phyloP scores from a whole-genome alignment of 2,797 vertebrate species.

The Valencia hispanica region DNA sequence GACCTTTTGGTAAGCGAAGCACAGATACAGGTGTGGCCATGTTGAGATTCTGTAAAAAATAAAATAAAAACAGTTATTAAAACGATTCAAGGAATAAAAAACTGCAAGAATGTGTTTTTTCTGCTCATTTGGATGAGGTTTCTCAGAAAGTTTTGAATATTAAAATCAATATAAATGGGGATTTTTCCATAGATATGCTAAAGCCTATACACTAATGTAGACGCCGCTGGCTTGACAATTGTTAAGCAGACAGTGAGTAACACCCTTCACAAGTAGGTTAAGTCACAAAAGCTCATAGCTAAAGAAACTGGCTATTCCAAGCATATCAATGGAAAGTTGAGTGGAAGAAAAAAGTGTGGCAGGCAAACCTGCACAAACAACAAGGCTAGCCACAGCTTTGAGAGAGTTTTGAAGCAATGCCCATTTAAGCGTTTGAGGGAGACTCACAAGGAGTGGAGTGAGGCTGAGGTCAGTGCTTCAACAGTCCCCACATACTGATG shows the following conservation, averaged over 20 bases:
- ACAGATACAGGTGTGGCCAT: constrained; percentile 79
- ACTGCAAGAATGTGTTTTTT: neutral
- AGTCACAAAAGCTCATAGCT: too few species aligned
- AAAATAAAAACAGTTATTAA: neutral
- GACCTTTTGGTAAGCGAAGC: constrained; percentile 85
- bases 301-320: neutral
- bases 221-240: too few species aligned
- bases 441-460: neutral
- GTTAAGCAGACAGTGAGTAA: too few species aligned
- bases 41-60: constrained; percentile 11
- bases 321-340: neutral
- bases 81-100: neutral
- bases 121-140: neutral
- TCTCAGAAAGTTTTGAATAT: too few species aligned
- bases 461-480: neutral
- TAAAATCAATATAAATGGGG: too few species aligned
- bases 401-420: neutral
- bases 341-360: neutral
- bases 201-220: too few species aligned
- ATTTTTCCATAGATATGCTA: neutral
- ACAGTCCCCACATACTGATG: neutral
- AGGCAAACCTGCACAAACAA: neutral
- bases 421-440: neutral
- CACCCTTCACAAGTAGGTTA: neutral
- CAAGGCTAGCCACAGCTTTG: neutral